These are phyloP conservation scores for Rhingia campestris DNA, from an alignment of 2,888 invertebrate species.

Conservation along the genomic window DNA sequence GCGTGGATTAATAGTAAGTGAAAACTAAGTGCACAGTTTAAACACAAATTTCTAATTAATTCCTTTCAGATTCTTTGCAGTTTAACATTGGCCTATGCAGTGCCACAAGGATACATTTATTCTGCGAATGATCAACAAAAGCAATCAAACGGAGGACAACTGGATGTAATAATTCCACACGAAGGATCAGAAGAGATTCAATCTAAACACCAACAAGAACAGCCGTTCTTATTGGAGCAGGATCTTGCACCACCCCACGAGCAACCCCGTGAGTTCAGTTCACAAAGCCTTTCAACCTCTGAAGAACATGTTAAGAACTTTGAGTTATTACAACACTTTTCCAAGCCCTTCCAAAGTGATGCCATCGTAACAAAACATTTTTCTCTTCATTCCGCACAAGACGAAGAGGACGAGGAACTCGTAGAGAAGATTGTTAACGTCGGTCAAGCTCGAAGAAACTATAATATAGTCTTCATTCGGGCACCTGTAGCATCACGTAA, in stretches of 20 bases:
- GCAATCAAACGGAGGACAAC: background rate
- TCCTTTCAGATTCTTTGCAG: constrained; percentile 70
- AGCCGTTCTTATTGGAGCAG: background rate
- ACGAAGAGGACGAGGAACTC: constrained; percentile 74
- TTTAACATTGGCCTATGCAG: constrained; percentile 61
- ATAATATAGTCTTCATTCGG: constrained; percentile 76
- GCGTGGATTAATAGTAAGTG: constrained; percentile 76
- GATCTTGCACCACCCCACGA: background rate
- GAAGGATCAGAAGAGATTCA: constrained; percentile 2
- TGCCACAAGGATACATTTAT: constrained; percentile 74
- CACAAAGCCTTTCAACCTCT: background rate
- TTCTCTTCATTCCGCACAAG: constrained; percentile 76
- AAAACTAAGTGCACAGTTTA: too few species aligned
- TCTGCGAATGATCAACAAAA: constrained; percentile 3
- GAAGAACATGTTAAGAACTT: background rate
- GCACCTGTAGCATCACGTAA: constrained; percentile 66
- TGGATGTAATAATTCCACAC: background rate
- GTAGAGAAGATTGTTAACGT: constrained; percentile 66
- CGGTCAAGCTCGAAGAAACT: constrained; percentile 75
- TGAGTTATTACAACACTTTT: background rate
- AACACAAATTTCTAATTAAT: background rate
- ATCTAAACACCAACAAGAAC: constrained; percentile 8
- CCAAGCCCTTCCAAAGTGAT: constrained; percentile 1
- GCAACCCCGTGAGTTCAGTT: background rate
- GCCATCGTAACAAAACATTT: constrained; percentile 73